phyloP scores from a whole-genome alignment of 2,888 invertebrate genomes.

The Folsomia manolachei region DNA sequence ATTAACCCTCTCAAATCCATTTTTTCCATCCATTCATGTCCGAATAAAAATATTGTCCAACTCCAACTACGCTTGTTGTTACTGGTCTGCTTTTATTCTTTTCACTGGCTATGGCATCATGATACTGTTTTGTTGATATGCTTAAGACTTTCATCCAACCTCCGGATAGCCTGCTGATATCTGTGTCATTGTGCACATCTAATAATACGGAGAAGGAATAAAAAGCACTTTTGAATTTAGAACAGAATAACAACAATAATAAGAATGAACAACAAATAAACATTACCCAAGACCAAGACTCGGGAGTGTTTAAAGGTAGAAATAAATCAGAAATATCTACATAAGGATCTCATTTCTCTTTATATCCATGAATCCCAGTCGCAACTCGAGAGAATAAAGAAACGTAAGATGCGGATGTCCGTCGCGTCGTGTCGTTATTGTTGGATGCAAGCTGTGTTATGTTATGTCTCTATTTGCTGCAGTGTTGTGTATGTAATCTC shows the following conservation, averaged over 20 bases:
- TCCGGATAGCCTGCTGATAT: too few relatives aligned
- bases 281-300: neutral
- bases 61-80: too few relatives aligned
- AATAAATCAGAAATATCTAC: conserved; percentile 3
- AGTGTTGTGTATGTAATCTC: neutral
- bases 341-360: neutral
- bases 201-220: too few relatives aligned
- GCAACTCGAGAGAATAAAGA: neutral
- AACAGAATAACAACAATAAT: conserved; percentile 3
- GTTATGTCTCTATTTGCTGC: neutral
- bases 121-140: too few relatives aligned
- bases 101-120: too few relatives aligned
- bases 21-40: neutral
- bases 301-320: conserved; percentile 4
- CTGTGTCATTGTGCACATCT: neutral
- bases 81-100: too few relatives aligned
- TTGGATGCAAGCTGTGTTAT: neutral
- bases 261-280: neutral
- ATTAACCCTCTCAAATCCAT: neutral
- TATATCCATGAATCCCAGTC: neutral
- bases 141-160: too few relatives aligned
- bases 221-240: conserved; percentile 2
- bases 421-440: neutral
- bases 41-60: neutral
- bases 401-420: conserved; percentile 8